A percentile compares a stretch with the other conserved stretches of the same genome.
These are phyloP conservation scores for Orchestia grillus DNA, from an alignment of 1,140 invertebrate species.

Conservation along the genomic window DNA sequence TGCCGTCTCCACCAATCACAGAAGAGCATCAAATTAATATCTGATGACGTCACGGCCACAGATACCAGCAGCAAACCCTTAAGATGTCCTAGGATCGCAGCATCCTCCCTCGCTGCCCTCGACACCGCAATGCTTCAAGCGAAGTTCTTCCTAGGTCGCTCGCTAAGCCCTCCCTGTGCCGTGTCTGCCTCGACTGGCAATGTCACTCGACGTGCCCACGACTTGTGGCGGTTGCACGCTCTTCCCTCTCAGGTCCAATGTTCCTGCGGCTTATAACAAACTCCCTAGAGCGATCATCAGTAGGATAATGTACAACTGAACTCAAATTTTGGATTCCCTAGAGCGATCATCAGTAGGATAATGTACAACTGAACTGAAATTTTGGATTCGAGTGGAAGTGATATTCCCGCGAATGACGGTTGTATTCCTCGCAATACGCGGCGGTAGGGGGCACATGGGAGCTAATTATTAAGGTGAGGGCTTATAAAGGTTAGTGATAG, in stretches of 20 bases:
- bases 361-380: too few relatives aligned
- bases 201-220: neutral
- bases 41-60: constrained; percentile 44
- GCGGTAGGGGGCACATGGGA: too few relatives aligned
- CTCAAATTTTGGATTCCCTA: too few relatives aligned
- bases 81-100: constrained; percentile 52
- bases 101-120: constrained; percentile 25
- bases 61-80: constrained; percentile 41
- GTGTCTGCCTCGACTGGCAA: neutral
- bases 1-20: constrained; percentile 44
- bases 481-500: too few relatives aligned
- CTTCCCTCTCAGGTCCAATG: neutral
- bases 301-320: too few relatives aligned
- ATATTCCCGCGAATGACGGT: too few relatives aligned
- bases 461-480: too few relatives aligned
- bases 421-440: too few relatives aligned
- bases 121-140: constrained; percentile 30
- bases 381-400: too few relatives aligned
- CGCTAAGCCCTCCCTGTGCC: neutral
- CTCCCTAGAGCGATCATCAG: too few relatives aligned
- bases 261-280: too few relatives aligned
- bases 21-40: constrained; percentile 55
- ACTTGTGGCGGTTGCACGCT: neutral
- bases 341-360: too few relatives aligned
- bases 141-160: neutral